Evolutionary conservation across 2,113 vertebrate genomes (phyloP), one percentile per base, ranked within the genome.

Genomic region (Sceloporus tristichus): DNA sequence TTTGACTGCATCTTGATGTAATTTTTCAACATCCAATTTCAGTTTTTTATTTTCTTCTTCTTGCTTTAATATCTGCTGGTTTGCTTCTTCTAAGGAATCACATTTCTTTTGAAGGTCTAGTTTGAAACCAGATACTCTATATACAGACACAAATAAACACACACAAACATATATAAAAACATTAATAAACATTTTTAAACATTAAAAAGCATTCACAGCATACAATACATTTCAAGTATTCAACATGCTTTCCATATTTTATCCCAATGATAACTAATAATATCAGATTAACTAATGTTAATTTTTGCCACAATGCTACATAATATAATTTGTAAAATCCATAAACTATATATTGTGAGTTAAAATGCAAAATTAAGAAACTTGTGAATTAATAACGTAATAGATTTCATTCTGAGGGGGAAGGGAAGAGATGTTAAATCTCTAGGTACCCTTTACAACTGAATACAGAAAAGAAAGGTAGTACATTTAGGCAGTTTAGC

Each of bases 91-190:
- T 88, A 99, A 93, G 19, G 94, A 90, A 73, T 98, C 95, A 16
- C 94, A 95, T 94, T 98, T 98, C 94, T 97, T 98, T 96, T 98
- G 97, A 34, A 99, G 92, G 88, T 99, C 98, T 92, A 97, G 92
- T 40, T 97, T 98, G 87, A 97, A 93, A 88, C 73, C 96, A 88
- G 95, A 92, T 88, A 96, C 65, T 80, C 99, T 99, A 94, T 79
- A 38, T 5, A 91, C 3, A 48, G 42, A 48, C 42, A 48, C 42
- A 48, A 48, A 48, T 87, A 88, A 23, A 89, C 6, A 90, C 76
- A 85, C 18, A 65, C 3, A 88, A 9, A 87, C 59, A 38, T 78
- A 21, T 80, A 1, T 93, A 91, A 65, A 91, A 66, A 21, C 38
- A 84, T 88, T 16, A 70, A 2, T 70, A 70, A 7, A 66, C 34